A percentile compares a stretch with the other conserved stretches of the same genome.
Evolutionary conservation across 2,113 vertebrate species (phyloP).

Genomic region (Sarotherodon lohbergeri): DNA sequence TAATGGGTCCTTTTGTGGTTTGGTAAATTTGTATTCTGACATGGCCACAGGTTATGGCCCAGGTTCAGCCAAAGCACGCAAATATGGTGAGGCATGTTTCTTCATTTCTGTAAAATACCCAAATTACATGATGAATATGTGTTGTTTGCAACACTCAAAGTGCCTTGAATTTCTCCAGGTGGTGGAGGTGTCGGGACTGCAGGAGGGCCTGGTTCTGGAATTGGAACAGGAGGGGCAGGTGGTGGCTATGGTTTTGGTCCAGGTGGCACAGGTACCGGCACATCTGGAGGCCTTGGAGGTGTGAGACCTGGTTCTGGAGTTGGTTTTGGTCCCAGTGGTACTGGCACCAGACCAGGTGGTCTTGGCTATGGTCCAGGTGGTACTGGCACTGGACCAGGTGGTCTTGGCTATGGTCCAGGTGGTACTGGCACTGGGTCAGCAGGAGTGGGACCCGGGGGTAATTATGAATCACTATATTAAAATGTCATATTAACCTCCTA

Average conservation of each 20-base stretch:
- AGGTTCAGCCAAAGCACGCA: conserved; percentile 47
- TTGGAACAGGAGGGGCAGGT: not conserved
- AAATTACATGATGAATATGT: not conserved
- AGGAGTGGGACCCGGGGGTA: conserved; percentile 49
- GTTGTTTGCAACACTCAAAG: not conserved
- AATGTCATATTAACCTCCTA: not conserved
- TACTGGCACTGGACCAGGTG: not conserved
- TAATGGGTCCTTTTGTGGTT: not conserved
- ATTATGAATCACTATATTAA: not conserved
- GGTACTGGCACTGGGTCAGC: not conserved
- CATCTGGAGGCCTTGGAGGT: conserved; percentile 16
- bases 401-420: not conserved
- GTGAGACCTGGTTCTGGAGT: conserved; percentile 2
- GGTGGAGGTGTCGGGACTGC: not conserved
- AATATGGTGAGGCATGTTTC: conserved; percentile 40
- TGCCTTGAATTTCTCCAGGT: conserved; percentile 4
- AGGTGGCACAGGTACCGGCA: conserved; percentile 25
- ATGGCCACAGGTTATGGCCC: conserved; percentile 34
- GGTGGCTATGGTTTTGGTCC: not conserved
- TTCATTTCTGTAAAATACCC: not conserved
- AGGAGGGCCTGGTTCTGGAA: not conserved
- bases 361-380: not conserved
- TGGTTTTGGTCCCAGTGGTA: conserved; percentile 29
- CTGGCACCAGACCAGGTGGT: conserved; percentile 1
- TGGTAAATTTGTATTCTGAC: not conserved